phyloP scores from a whole-genome alignment of 2,888 invertebrate genomes.

The Dicranocentrus wangi region DNA sequence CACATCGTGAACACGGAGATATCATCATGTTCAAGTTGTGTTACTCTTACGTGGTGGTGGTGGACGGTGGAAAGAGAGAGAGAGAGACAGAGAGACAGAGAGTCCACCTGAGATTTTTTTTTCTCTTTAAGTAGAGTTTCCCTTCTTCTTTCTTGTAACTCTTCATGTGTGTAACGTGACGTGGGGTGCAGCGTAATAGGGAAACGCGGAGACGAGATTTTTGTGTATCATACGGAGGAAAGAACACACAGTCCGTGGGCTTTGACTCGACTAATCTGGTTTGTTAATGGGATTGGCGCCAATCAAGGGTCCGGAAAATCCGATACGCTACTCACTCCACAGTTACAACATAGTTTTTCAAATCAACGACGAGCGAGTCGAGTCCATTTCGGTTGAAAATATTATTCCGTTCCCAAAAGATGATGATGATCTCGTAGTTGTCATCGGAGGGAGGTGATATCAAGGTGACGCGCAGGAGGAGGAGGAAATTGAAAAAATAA shows the following conservation, averaged over 20 bases:
- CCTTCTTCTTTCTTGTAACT: too few relatives aligned
- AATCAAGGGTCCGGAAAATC: conserved; percentile 52
- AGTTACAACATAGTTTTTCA: too few relatives aligned
- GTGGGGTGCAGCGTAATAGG: background rate
- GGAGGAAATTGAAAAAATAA: too few relatives aligned
- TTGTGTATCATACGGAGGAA: background rate
- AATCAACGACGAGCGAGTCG: too few relatives aligned
- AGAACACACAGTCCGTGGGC: conserved; percentile 10
- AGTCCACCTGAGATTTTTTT: background rate
- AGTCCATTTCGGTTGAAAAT: too few relatives aligned
- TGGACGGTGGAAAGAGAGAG: background rate
- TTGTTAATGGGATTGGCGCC: conserved; percentile 64
- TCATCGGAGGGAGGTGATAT: too few relatives aligned
- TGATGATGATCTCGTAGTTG: too few relatives aligned
- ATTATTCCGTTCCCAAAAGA: too few relatives aligned
- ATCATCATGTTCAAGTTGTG: conserved; percentile 4
- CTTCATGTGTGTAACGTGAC: too few relatives aligned
- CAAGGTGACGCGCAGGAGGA: too few relatives aligned
- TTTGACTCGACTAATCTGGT: conserved; percentile 30
- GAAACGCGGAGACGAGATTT: background rate
- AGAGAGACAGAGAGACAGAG: background rate
- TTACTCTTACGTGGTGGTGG: background rate
- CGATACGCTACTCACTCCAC: conserved; percentile 25
- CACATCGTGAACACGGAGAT: conserved; percentile 20
- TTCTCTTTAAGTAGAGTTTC: too few relatives aligned